Percentiles rank a stretch among this genome's conserved stretches.
phyloP scores from a whole-genome alignment of 2,797 vertebrate genomes.

The Buceros bicornis region DNA sequence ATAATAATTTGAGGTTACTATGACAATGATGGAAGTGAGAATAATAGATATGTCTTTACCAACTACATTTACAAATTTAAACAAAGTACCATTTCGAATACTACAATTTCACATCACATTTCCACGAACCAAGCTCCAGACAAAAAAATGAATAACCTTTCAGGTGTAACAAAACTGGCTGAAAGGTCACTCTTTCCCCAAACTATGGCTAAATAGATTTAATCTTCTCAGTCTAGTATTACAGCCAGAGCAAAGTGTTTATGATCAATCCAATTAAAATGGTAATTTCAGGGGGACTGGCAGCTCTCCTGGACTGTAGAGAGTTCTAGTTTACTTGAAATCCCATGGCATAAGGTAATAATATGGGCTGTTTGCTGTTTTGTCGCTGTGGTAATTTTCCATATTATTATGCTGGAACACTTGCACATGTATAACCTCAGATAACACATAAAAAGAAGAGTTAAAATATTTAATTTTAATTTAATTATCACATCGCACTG shows the following conservation, averaged over 20 bases:
- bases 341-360: constrained; percentile 28
- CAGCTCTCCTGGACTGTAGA: constrained; percentile 55
- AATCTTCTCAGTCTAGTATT: constrained; percentile 32
- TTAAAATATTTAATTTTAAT: constrained; percentile 16
- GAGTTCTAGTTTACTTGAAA: constrained; percentile 49
- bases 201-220: constrained; percentile 44
- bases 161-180: neutral
- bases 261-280: constrained; percentile 69
- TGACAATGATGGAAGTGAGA: neutral
- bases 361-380: neutral
- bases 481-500: constrained; percentile 15
- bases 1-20: neutral
- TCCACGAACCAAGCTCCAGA: neutral
- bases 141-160: neutral
- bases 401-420: neutral
- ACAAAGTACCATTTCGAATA: neutral
- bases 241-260: constrained; percentile 37
- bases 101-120: neutral
- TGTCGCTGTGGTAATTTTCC: constrained; percentile 16
- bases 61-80: neutral
- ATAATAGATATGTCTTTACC: neutral
- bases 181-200: constrained; percentile 33
- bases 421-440: constrained; percentile 1
- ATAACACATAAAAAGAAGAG: neutral
- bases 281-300: constrained; percentile 58